Percentiles rank a stretch among this genome's conserved stretches.
Conservation (phyloP, 2,797 vertebrate genomes). For the Catamblyrhynchus diadema region DNA sequence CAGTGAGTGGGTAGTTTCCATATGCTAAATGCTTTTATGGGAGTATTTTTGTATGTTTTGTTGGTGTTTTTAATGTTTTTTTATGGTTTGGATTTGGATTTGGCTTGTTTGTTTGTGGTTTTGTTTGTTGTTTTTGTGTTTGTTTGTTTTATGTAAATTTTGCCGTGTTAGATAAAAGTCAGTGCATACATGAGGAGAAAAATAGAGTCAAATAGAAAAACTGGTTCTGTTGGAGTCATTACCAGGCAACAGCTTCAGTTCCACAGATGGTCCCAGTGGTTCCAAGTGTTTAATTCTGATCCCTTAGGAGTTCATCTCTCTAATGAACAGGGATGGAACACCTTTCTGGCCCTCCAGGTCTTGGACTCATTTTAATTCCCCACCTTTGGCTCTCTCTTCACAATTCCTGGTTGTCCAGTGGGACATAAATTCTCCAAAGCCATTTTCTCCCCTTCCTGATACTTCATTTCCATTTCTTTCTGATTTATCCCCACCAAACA, state of each 20-base stretch:
- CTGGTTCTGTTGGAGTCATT: not conserved
- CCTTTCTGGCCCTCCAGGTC: not conserved
- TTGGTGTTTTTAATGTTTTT: fast-evolving
- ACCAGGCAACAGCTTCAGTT: not conserved
- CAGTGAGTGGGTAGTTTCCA: not conserved
- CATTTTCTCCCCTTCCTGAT: not conserved
- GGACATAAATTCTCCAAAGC: not conserved
- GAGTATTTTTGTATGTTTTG: fast-evolving
- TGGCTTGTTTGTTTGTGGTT: not conserved
- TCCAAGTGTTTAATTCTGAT: not conserved
- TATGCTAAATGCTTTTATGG: not conserved
- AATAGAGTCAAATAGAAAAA: not conserved
- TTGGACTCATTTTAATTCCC: not conserved
- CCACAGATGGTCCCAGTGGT: not conserved
- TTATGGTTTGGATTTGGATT: not conserved
- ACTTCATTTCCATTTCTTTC: not conserved
- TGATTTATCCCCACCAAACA: not conserved
- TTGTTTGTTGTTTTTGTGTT: not conserved
- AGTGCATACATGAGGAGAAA: not conserved
- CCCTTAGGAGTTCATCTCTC: not conserved
- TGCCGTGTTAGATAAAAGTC: not conserved
- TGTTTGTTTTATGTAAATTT: not conserved
- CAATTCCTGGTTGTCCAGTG: not conserved
- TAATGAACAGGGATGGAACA: not conserved
- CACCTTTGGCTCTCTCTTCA: not conserved